Base-by-base conservation (phyloP, 2,888 invertebrate genomes). In the Nomada ruficornis region DNA sequence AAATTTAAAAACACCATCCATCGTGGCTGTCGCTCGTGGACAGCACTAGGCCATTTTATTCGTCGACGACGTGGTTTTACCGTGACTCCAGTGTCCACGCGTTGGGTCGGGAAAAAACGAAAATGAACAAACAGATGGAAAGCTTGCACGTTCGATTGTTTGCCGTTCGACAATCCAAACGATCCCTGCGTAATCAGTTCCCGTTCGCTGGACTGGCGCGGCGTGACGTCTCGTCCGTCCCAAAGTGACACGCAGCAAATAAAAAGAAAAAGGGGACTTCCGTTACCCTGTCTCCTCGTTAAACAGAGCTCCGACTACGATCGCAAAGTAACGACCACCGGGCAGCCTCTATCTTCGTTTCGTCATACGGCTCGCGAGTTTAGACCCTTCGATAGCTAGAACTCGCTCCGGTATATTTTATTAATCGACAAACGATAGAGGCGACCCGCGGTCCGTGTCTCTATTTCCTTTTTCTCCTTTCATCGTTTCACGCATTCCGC, bases 271-370 rank as follows among this genome's bases (percentile, higher is more conserved):
- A 11, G 9, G 57, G 23, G 75, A 50, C 62, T 44, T 68, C 77
- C 65, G 62, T 64, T 89, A 89, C 89, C 85, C 89, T 89, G 89
- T 88, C 79, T 86, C 85, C 89, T 82, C 71, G 65, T 81, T 71
- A 73, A 88, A 87, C 89, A 73, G 80, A 86, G 83, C 78, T 68
- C 81, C 74, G 64, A 80, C 63, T 67, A 55, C 73, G 26, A 47
- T 42, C 50, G 59, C 70, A 47, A 59, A 47, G 70, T 29, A 60
- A 29, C 59, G 18, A 15, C 15, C 70, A 23, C 2, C 47, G 18
- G n/a, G 71, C 47, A 59, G 13, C 64, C 68, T 77, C 44, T 65
- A 52, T 18, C 77, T 23, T 11, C 62, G 23, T 52, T 55, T 26
- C 69, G 54, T 18, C 77, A 13, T 50, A 29, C 60, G 26, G 36